Evolutionary conservation across 2,888 invertebrate species (phyloP).

Genomic region (Phengaris arion): DNA sequence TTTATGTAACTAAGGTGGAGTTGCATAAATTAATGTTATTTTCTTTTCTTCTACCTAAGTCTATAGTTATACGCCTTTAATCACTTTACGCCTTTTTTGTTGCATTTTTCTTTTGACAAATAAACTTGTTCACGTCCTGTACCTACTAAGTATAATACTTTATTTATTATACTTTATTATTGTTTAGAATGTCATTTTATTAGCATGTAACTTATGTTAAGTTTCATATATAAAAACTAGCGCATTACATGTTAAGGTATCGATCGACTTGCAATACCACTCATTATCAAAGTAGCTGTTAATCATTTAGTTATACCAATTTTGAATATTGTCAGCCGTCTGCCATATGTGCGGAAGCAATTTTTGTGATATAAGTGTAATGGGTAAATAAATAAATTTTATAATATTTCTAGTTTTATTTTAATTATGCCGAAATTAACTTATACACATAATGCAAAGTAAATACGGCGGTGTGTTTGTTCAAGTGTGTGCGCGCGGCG

Average conservation of each 20-base stretch:
- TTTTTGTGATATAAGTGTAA: constrained; percentile 57
- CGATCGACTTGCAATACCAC: not conserved
- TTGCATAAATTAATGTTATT: too few relatives aligned
- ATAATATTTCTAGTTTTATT: constrained; percentile 31
- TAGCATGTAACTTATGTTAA: not conserved
- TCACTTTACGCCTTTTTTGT: not conserved
- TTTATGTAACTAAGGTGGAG: too few relatives aligned
- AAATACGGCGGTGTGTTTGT: constrained; percentile 7
- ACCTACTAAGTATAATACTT: not conserved
- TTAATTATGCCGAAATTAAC: not conserved
- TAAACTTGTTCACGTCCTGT: not conserved
- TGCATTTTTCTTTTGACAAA: not conserved
- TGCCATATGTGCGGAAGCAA: constrained; percentile 28
- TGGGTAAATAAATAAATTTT: constrained; percentile 54
- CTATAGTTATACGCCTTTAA: not conserved
- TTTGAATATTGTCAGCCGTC: constrained; percentile 24
- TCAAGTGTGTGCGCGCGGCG: constrained; percentile 19
- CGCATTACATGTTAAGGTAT: not conserved
- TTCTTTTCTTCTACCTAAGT: not conserved
- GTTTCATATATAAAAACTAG: not conserved
- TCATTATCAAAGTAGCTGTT: not conserved
- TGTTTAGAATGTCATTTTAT: not conserved
- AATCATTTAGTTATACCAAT: constrained; percentile 31
- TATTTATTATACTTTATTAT: not conserved
- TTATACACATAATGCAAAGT: constrained; percentile 5